Percentiles rank a stretch among this genome's conserved stretches.
Evolutionary conservation across 2,888 invertebrate species (phyloP).

Genomic region (Eupithecia exiguata): DNA sequence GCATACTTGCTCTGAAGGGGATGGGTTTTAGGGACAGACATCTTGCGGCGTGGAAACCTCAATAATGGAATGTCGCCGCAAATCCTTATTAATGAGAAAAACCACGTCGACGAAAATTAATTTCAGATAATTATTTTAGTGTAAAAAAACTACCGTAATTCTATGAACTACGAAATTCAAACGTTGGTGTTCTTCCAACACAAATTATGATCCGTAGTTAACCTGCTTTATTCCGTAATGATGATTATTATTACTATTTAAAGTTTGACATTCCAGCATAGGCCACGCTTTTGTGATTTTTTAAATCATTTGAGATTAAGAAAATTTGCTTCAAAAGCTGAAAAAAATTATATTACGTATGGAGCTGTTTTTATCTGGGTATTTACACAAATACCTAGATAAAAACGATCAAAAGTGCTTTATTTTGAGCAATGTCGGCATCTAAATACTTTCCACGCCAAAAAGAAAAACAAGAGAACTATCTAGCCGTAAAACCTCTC

Average conservation of each 20-base stretch:
- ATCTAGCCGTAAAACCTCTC: slow-evolving; percentile 38
- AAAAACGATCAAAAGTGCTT: too few species aligned
- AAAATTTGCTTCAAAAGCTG: too few species aligned
- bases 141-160: too few species aligned
- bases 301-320: too few species aligned
- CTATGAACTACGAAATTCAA: too few species aligned
- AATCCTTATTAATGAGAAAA: slow-evolving; percentile 4
- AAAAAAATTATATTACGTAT: too few species aligned
- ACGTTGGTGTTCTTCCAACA: too few species aligned
- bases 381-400: neutral
- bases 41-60: neutral
- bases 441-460: slow-evolving; percentile 1
- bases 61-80: neutral
- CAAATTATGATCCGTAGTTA: too few species aligned
- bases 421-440: neutral
- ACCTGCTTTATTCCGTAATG: too few species aligned
- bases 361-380: neutral
- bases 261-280: too few species aligned
- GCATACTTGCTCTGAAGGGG: slow-evolving; percentile 52
- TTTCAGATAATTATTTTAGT: neutral
- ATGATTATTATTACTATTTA: too few species aligned
- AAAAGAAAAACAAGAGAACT: slow-evolving; percentile 39
- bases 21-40: slow-evolving; percentile 44
- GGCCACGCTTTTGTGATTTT: too few species aligned
- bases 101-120: neutral